Percentiles rank a stretch among this genome's conserved stretches.
These are phyloP conservation scores for Pachycephus smyrnensis DNA, from an alignment of 2,888 invertebrate species.

Conservation along the genomic window DNA sequence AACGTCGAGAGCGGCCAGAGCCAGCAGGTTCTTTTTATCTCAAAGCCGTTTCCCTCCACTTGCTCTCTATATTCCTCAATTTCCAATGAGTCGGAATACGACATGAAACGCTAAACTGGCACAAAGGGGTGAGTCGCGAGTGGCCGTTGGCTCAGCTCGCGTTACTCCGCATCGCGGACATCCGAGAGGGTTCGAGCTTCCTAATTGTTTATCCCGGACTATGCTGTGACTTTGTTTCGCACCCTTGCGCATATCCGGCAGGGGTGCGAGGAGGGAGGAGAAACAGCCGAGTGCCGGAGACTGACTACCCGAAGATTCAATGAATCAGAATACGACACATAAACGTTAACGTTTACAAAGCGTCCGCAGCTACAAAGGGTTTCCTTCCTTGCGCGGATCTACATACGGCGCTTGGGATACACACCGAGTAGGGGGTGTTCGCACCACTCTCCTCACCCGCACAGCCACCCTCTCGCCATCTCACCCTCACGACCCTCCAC, in stretches of 20 bases:
- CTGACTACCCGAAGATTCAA: conserved; percentile 36
- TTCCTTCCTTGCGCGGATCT: conserved; percentile 23
- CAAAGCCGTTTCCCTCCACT: conserved; percentile 61
- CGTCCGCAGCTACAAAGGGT: conserved; percentile 22
- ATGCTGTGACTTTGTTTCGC: conserved; percentile 35
- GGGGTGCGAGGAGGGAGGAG: not conserved
- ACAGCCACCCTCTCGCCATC: conserved; percentile 12
- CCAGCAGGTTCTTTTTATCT: conserved; percentile 51
- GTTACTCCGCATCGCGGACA: not conserved
- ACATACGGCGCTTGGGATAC: conserved; percentile 7
- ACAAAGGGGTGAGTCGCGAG: conserved; percentile 52
- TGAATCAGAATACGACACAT: conserved; percentile 42
- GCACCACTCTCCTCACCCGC: conserved; percentile 6
- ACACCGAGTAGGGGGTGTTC: conserved; percentile 7
- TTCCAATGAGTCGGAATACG: conserved; percentile 67
- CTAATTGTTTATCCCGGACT: conserved; percentile 38
- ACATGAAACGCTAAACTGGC: conserved; percentile 65
- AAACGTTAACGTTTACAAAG: conserved; percentile 24
- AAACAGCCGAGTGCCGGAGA: not conserved
- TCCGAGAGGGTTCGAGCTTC: conserved; percentile 25
- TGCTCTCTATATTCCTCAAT: conserved; percentile 60
- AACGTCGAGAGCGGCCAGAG: not conserved
- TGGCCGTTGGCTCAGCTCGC: not conserved
- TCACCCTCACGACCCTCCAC: not conserved
- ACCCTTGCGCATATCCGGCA: conserved; percentile 8